Evolutionary conservation across 2,888 invertebrate genomes (phyloP).

Genomic region (Choreutis nemorana): DNA sequence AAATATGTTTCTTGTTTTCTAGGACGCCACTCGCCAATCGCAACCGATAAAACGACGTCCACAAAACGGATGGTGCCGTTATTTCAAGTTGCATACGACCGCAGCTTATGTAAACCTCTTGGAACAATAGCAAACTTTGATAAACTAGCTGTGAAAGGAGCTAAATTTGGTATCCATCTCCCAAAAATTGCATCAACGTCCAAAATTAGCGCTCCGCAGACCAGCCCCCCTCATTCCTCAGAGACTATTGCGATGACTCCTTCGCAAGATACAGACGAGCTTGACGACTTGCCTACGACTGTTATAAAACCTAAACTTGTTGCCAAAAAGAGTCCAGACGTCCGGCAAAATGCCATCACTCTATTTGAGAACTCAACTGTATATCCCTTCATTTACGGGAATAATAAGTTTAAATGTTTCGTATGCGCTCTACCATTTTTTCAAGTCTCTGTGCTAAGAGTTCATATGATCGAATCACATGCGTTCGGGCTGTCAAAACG

Average conservation of each 20-base stretch:
- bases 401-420: conserved; percentile 56
- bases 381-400: conserved; percentile 52
- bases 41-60: conserved; percentile 20
- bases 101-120: conserved; percentile 48
- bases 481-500: conserved; percentile 39
- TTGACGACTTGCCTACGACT: conserved; percentile 9
- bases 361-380: conserved; percentile 51
- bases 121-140: conserved; percentile 45
- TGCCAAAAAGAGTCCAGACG: conserved; percentile 21
- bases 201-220: conserved; percentile 9
- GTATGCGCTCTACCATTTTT: conserved; percentile 47
- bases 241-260: conserved; percentile 18
- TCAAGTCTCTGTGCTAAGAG: conserved; percentile 32
- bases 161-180: conserved; percentile 1
- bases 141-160: conserved; percentile 24
- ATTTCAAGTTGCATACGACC: conserved; percentile 56
- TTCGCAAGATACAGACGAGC: conserved; percentile 32
- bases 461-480: conserved; percentile 41
- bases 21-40: conserved; percentile 31
- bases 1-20: conserved; percentile 47
- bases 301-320: not conserved
- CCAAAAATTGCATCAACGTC: conserved; percentile 8
- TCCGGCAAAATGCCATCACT: conserved; percentile 41
- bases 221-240: not conserved
- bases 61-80: conserved; percentile 41